Conservation (phyloP, 2,888 invertebrate genomes). For the Mystacides longicornis region DNA sequence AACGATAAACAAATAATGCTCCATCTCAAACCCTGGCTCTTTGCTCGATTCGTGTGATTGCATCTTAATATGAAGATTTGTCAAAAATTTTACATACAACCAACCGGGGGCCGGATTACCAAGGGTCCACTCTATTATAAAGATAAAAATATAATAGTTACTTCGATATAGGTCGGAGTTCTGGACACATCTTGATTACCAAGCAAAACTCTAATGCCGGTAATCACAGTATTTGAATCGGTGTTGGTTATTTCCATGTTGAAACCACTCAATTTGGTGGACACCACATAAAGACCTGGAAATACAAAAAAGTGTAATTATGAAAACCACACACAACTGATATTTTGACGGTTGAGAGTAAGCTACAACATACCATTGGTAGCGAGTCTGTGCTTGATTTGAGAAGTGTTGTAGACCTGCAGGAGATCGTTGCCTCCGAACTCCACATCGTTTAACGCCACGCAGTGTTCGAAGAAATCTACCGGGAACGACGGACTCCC, state of each 20-base stretch:
- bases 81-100: no score
- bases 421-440: constrained; percentile 91
- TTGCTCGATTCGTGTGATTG: no score
- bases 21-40: no score
- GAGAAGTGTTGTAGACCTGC: constrained; percentile 89
- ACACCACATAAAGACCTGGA: constrained; percentile 84
- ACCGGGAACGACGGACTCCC: constrained; percentile 78
- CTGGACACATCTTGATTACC: constrained; percentile 77
- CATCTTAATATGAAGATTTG: no score
- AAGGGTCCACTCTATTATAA: no score
- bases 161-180: constrained; percentile 70
- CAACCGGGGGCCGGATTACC: no score
- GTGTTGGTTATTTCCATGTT: constrained; percentile 80
- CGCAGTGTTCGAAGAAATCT: constrained; percentile 96
- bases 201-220: constrained; percentile 77
- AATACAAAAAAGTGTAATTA: constrained; percentile 21
- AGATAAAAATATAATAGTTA: no score
- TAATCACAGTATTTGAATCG: constrained; percentile 83
- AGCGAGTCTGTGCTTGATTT: constrained; percentile 85
- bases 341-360: background rate
- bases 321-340: background rate
- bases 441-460: constrained; percentile 85
- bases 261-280: constrained; percentile 86
- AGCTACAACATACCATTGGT: constrained; percentile 50
- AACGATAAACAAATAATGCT: no score